Evolutionary conservation across 2,113 vertebrate genomes (phyloP), one percentile per base, ranked within the genome.

Genomic region (Rissa tridactyla): DNA sequence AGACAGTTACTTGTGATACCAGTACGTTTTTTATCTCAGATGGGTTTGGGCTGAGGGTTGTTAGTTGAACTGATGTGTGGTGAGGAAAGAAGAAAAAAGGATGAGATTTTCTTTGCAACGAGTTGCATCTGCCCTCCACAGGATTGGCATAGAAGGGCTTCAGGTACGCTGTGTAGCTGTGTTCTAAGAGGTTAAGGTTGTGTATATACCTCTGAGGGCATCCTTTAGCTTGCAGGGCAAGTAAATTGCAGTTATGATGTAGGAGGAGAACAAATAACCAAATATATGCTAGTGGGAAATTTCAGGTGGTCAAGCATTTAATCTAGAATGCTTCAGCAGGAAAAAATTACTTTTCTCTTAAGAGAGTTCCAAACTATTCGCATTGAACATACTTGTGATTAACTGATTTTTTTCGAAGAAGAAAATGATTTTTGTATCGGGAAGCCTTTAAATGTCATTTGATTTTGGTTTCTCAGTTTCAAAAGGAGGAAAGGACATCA

Each of bases 371-470:
- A 30, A 51, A 52, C 27, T 61, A 12, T 85, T 91, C 3, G 6
- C 32, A 20, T 83, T 72, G 36, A 84, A 49, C 23, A 16, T 68
- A 16, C 13, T 70, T 61, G n/a, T 34, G 26, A 38, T 88, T 34
- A 60, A n/a, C 30, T 47, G 69, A 72, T 64, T 26, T 75, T 91
- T 65, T 91, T 65, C 82, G 44, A 89, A 52, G 27, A 83, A 78
- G 32, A 61, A 84, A 82, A 64, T 5, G 0, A 29, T 38, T 72
- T 94, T 66, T 70, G 5, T 88, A 22, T 90, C 38, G 72, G 71
- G 80, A 71, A 81, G 27, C 40, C 65, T 79, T 92, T 89, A 89
- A 89, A 97, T 89, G 78, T 94, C 5, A 84, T 47, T 94, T 61
- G n/a, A 64, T 92, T 90, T 77, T 86, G 32, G 5, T 84, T 94